Percentiles rank a stretch among this genome's conserved stretches.
Evolutionary conservation across 2,113 vertebrate genomes (phyloP).

Genomic region (Pelusios castaneus): DNA sequence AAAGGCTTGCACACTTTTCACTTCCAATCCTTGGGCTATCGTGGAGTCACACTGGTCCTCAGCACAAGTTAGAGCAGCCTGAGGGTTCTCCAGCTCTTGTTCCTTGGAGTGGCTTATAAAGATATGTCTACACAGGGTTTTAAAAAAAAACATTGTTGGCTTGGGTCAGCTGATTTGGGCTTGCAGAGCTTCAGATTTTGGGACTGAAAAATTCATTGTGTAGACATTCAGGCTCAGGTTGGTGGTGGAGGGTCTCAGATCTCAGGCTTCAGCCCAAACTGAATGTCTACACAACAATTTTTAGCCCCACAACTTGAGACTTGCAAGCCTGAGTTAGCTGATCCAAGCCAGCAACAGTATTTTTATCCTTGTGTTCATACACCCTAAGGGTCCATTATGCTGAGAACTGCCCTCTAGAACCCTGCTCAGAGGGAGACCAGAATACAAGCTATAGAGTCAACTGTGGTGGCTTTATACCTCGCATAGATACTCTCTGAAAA

Average conservation of each 20-base stretch:
- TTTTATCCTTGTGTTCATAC: background rate
- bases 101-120: background rate
- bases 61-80: background rate
- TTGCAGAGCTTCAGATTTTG: background rate
- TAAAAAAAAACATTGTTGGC: background rate
- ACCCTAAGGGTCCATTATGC: background rate
- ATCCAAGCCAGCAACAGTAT: no score
- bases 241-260: background rate
- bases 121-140: background rate
- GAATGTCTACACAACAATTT: background rate
- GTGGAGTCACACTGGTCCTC: background rate
- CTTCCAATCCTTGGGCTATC: background rate
- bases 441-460: background rate
- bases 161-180: background rate
- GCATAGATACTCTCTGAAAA: background rate
- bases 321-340: background rate
- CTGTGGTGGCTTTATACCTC: background rate
- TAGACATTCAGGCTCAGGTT: no score
- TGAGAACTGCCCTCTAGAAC: background rate
- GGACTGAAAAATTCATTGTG: background rate
- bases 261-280: background rate
- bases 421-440: background rate
- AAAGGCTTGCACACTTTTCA: fast-evolving
- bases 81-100: background rate
- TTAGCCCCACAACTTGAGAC: background rate